Base-by-base conservation (phyloP, 2,888 invertebrate genomes). In the Tenthredo notha region DNA sequence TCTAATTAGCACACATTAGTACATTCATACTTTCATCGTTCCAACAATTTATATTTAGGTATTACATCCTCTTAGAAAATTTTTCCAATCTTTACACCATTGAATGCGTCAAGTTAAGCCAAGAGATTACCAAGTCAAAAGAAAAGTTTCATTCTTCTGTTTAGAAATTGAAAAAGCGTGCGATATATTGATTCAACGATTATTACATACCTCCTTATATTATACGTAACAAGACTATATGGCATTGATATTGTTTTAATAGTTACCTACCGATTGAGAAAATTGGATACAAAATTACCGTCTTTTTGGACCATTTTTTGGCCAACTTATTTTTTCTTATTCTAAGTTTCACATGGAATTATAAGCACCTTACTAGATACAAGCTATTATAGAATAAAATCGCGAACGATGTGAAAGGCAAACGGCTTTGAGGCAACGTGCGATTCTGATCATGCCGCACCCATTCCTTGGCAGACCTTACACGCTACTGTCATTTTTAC, bases 401-500 rank as follows among this genome's bases (percentile, higher is more conserved):
- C 29, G 80, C 37, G 37, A 29, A 61, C 15, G 58, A 43, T 80
- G 40, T 40, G 80, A 80, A 80, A 80, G 58, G 80, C 29, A 29
- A 40, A 21, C n/a, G n/a, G 40, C 37, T 25, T 77, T 7, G 40
- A 61, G 80, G 58, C 2, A 21, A 40, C 80, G 40, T 29, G 15
- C 15, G 67, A 67, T 67, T 67, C 18, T 47, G 2, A 47, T 67
- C 67, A 37, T 25, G 50, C 43, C 43, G 54, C 65, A 70, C 65
- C 83, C 83, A 70, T 83, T 29, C 18, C 33, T 47, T 12, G 29
- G 29, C 70, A 83, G 83, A 50, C 47, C 83, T 70, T 47, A n/a
- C 67, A 83, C 83, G 67, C 83, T 61, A 83, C 83, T 83, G 67
- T 4, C 43, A 70, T 67, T 67, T 47, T 67, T 67, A 25, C 61